Base-by-base conservation (phyloP, 2,797 vertebrate genomes). In the Caiman crocodilus region DNA sequence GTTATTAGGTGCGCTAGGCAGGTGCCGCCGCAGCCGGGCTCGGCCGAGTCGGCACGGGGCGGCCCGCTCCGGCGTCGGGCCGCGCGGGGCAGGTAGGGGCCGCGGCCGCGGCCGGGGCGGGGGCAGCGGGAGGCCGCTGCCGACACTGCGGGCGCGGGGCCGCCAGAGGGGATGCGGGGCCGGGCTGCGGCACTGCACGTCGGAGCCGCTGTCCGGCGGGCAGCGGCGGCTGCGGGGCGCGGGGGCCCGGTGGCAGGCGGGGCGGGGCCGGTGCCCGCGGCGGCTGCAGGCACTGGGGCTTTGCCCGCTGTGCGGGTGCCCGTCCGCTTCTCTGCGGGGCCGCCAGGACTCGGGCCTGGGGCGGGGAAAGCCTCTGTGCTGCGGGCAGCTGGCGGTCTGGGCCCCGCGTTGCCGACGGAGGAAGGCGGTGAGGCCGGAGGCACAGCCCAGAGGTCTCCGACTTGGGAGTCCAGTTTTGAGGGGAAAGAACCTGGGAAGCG, bases 1-100 rank as follows among this genome's bases (percentile, higher is more conserved):
- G 98, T 97, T 95, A 97, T 96, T 95, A 98, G 96, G 96, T 93
- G 92, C 42, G 28, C 18, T 7, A 50, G 55, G 58, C 16, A 59
- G 21, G 58, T 21, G n/a, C 28, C 17, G 8, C 65, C 3, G n/a
- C 65, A 13, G 32, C 20, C 67, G 14, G 20, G 20, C 14, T 16
- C 25, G 63, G 13, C 42, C 42, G 8, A 21, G 23, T 23, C 71
- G 14, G 12, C 35, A 15, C 42, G 32, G 21, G 35, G 14, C 13
- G 6, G 21, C 12, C 6, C 17, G 8, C 14, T 9, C 30, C 30
- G 4, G 16, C n/a, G n/a, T 77, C 79, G 5, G 2, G 59, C 71
- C 25, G 64, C 14, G n/a, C 21, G 21, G 20, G 14, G 26, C 32
- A 42, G 13, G 56, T 14, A 28, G 35, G 35, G 23, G 26, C 42